A percentile compares a stretch with the other conserved stretches of the same genome.
Evolutionary conservation across 2,797 vertebrate genomes (phyloP).

Genomic region (Schizothorax lantsangensis): DNA sequence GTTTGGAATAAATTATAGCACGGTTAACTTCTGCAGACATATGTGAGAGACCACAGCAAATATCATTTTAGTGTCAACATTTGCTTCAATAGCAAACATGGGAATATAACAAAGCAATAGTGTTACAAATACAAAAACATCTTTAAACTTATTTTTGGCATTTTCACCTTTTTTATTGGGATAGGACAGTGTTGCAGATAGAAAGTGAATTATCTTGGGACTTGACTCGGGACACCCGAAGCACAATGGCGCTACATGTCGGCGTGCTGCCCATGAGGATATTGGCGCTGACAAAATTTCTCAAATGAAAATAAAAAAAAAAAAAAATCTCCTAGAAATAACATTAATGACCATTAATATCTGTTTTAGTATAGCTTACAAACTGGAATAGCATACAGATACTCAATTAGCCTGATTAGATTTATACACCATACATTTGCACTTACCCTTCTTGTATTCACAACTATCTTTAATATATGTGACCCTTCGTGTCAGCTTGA

Average conservation of each 20-base stretch:
- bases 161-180: too few relatives aligned
- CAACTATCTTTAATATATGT: too few relatives aligned
- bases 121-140: not conserved
- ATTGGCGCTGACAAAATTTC: too few relatives aligned
- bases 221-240: too few relatives aligned
- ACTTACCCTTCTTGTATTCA: not conserved
- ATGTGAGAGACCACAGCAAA: not conserved
- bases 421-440: not conserved
- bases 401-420: not conserved
- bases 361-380: not conserved
- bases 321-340: not conserved
- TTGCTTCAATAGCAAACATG: not conserved
- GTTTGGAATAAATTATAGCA: not conserved
- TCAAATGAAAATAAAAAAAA: too few relatives aligned
- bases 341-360: not conserved
- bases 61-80: not conserved
- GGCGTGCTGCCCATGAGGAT: too few relatives aligned
- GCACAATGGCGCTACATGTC: too few relatives aligned
- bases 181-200: not conserved
- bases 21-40: not conserved
- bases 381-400: not conserved
- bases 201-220: not conserved
- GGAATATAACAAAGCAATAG: not conserved
- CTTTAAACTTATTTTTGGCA: not conserved
- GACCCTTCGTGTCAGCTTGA: too few relatives aligned